Conservation (phyloP, 1,140 invertebrate species). For the Eubasilissa regina region DNA sequence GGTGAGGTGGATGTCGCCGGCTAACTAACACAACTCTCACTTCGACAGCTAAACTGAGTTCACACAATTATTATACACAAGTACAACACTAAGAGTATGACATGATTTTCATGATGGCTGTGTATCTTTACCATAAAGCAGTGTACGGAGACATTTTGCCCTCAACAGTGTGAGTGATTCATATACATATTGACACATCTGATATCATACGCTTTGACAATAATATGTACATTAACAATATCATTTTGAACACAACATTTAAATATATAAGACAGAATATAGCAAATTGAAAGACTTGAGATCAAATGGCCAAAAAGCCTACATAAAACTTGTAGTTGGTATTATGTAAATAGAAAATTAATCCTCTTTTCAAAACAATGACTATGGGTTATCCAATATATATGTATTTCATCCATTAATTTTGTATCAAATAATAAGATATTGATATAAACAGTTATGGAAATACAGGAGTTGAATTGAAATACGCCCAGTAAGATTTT, state of each 20-base stretch:
- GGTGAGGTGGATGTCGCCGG: neutral
- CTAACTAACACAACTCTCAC: conserved; percentile 22
- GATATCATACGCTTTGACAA: conserved; percentile 36
- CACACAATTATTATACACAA: neutral
- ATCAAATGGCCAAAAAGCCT: too few relatives aligned
- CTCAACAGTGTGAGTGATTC: conserved; percentile 22
- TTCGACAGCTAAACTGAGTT: neutral
- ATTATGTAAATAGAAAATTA: too few relatives aligned
- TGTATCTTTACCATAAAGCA: conserved; percentile 37
- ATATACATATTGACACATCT: conserved; percentile 45
- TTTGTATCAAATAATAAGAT: too few relatives aligned
- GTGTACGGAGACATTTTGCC: conserved; percentile 32
- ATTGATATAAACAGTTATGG: too few relatives aligned
- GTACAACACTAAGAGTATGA: conserved; percentile 7
- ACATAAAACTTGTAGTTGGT: too few relatives aligned
- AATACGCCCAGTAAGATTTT: too few relatives aligned
- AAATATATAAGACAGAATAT: neutral
- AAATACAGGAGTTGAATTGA: too few relatives aligned
- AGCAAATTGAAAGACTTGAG: neutral
- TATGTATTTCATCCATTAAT: too few relatives aligned
- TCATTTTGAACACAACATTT: neutral
- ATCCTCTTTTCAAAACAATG: too few relatives aligned
- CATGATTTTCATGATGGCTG: conserved; percentile 7
- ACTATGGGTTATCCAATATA: too few relatives aligned
- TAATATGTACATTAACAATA: conserved; percentile 20